phyloP scores from a whole-genome alignment of 2,797 vertebrate genomes.

The Gobio occitaniae region DNA sequence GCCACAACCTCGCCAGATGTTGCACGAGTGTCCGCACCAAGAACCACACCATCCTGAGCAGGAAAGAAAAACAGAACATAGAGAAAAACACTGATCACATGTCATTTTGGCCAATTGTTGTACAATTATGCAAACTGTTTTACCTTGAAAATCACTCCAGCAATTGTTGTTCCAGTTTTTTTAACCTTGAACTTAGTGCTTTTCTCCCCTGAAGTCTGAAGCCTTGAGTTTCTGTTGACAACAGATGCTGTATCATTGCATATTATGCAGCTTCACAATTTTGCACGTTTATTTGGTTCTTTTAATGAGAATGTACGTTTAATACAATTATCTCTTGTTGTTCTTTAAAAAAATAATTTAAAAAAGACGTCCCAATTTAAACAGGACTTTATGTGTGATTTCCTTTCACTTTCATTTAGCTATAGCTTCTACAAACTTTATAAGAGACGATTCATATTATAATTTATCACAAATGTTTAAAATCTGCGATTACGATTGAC shows the following conservation, averaged over 20 bases:
- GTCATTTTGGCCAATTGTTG: background rate
- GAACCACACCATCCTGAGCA: constrained; percentile 78
- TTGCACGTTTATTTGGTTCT: background rate
- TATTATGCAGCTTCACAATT: background rate
- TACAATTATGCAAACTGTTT: background rate
- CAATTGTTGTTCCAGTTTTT: constrained; percentile 82
- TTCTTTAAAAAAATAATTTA: too few relatives aligned
- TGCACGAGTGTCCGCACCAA: constrained; percentile 80
- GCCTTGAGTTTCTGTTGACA: constrained; percentile 67
- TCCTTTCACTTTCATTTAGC: background rate
- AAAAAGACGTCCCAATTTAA: background rate
- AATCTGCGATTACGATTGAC: background rate
- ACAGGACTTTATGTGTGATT: background rate
- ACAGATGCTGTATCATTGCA: background rate
- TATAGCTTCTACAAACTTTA: background rate
- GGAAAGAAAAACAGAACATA: background rate
- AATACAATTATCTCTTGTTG: too few relatives aligned
- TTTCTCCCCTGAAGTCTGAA: constrained; percentile 61
- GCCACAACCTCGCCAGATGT: constrained; percentile 78
- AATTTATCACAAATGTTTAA: background rate
- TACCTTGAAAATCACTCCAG: constrained; percentile 77
- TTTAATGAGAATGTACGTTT: background rate
- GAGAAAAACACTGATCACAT: background rate
- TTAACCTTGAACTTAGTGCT: constrained; percentile 60
- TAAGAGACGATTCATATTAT: background rate